These are phyloP conservation scores for Cantharis rustica DNA, from an alignment of 2,888 invertebrate species.

Conservation along the genomic window DNA sequence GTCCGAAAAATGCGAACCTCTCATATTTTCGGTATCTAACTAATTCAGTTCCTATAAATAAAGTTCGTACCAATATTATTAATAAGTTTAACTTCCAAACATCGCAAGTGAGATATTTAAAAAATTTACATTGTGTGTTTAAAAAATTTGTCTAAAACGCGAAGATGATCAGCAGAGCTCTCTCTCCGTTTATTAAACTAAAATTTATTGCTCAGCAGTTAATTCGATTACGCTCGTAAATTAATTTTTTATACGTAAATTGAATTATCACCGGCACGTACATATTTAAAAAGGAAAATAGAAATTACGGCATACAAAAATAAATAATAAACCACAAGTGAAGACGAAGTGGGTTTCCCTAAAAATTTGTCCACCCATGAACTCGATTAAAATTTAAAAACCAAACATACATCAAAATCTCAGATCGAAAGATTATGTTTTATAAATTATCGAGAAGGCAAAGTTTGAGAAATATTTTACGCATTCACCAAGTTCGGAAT, in stretches of 20 bases:
- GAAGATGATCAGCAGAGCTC: neutral
- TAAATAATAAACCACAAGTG: neutral
- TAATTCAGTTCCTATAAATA: slow-evolving; percentile 7
- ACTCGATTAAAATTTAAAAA: neutral
- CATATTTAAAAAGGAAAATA: slow-evolving; percentile 4
- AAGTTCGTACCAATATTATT: slow-evolving; percentile 5
- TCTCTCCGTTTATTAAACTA: neutral
- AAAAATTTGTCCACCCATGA: slow-evolving; percentile 3
- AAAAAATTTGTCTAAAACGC: neutral
- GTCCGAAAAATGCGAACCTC: slow-evolving; percentile 5
- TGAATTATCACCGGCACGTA: neutral
- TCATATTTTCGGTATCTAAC: slow-evolving; percentile 7
- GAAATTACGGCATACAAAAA: slow-evolving; percentile 3
- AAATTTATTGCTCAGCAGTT: neutral
- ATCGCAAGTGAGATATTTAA: neutral
- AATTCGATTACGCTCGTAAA: slow-evolving; percentile 1
- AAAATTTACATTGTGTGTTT: neutral
- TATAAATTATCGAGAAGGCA: neutral
- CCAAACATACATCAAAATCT: neutral
- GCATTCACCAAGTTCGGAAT: neutral
- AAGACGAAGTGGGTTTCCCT: neutral
- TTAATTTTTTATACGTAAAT: neutral
- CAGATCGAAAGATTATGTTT: neutral
- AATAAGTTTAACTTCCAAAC: neutral
- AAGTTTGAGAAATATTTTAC: neutral